Evolutionary conservation across 1,140 invertebrate species (phyloP), one percentile per base, ranked within the genome.

Genomic region (Maconellicoccus hirsutus): DNA sequence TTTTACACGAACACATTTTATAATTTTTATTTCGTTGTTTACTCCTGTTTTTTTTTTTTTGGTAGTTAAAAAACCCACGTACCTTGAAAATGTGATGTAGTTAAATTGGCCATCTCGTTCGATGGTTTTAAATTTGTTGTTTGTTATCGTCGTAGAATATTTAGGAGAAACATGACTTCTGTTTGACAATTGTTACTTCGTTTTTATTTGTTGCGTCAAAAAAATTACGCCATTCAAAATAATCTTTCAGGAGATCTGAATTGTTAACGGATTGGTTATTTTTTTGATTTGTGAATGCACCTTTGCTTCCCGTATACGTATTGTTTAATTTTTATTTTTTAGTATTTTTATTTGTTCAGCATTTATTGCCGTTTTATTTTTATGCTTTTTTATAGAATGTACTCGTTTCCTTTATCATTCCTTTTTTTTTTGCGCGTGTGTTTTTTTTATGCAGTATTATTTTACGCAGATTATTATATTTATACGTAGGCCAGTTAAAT

Each of bases 401-500:
- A 26, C 19, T 66, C 25, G 21, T 66, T 66, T 23, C 21, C 21
- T 66, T 23, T 66, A 66, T 23, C 61, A 66, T 66, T 66, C 61
- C 61, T 66, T 19, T 23, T 66, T 66, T 66, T 25, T 66, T 23
- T 66, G 22, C 22, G 4, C 10, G 2, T 26, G 2, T 66, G 22
- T 66, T 19, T 59, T 59, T 59, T 66, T 26, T 23, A 66, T 26
- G 61, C 61, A 66, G 61, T 66, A 66, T 66, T 66, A 66, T 66
- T 66, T 66, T 66, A 14, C 16, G 22, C 16, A 23, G 21, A 23
- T 66, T 23, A 66, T 66, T 59, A 7, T 59, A 59, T 8, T 3
- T 66, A 66, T 66, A 66, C 25, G 61, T 66, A 66, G 61, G 22
- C 61, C 61, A 66, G 61, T 66, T 66, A 25, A 25, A 25, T 10